A percentile compares a stretch with the other conserved stretches of the same genome.
phyloP scores from a whole-genome alignment of 64 coral and sea anemone species.

The Dendrophyllia cribrosa region DNA sequence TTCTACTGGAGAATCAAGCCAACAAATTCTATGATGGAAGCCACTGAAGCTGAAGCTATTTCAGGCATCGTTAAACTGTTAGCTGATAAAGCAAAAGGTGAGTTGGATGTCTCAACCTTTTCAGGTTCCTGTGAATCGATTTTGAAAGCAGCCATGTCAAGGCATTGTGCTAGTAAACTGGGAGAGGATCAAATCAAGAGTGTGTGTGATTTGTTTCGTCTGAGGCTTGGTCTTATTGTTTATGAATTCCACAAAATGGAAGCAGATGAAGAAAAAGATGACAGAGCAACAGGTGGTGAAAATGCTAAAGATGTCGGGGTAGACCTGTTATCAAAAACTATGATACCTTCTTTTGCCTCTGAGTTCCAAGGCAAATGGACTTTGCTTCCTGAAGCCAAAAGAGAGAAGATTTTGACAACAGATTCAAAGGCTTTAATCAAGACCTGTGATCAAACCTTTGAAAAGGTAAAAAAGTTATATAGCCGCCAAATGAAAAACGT shows the following conservation, averaged over 20 bases:
- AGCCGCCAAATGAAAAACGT: constrained; percentile 17
- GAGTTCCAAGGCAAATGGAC: constrained; percentile 51
- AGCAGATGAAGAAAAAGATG: neutral
- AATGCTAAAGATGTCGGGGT: neutral
- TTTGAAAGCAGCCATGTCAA: constrained; percentile 13
- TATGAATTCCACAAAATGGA: neutral
- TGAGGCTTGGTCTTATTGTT: neutral
- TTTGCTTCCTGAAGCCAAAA: constrained; percentile 20
- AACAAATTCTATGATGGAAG: constrained; percentile 30
- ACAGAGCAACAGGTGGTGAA: neutral
- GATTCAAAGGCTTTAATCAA: constrained; percentile 26
- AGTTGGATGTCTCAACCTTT: neutral
- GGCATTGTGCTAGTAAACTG: constrained; percentile 19
- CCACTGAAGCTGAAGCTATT: neutral
- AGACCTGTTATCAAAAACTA: constrained; percentile 40
- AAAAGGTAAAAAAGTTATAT: constrained; percentile 17
- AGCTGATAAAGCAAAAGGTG: neutral
- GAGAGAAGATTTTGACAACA: constrained; percentile 38
- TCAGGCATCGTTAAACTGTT: constrained; percentile 18
- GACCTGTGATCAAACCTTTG: constrained; percentile 33
- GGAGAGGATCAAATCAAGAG: constrained; percentile 1
- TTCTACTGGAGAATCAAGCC: constrained; percentile 48
- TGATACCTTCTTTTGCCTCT: constrained; percentile 37
- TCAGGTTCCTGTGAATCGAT: neutral
- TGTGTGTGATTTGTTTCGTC: neutral